These are phyloP conservation scores for Ditula angustiorana DNA, from an alignment of 2,888 invertebrate genomes.

Conservation along the genomic window DNA sequence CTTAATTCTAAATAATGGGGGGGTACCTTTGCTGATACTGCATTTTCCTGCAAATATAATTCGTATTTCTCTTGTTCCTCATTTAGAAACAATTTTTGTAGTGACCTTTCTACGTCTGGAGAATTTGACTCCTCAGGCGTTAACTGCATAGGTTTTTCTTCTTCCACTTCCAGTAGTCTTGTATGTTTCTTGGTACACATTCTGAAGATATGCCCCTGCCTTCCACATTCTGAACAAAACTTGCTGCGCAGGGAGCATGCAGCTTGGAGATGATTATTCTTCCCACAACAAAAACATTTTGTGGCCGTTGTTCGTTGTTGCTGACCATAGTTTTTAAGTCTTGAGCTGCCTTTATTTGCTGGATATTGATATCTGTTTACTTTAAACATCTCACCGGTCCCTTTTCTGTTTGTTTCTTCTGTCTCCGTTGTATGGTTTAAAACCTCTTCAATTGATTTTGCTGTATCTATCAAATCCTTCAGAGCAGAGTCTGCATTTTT, in stretches of 20 bases:
- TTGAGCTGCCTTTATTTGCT: neutral
- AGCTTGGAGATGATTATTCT: neutral
- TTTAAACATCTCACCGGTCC: neutral
- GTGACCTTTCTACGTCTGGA: neutral
- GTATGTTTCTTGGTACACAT: neutral
- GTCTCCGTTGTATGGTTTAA: no score
- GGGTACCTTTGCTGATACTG: neutral
- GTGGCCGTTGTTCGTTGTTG: neutral
- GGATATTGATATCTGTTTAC: no score
- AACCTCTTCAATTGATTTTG: neutral
- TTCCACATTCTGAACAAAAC: neutral
- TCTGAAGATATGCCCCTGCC: neutral
- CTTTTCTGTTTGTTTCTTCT: neutral
- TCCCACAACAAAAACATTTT: neutral
- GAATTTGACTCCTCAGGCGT: no score
- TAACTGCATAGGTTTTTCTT: neutral
- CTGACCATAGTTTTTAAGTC: neutral
- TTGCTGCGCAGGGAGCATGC: neutral
- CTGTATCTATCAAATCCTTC: neutral
- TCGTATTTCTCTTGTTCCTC: neutral
- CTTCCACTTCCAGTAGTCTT: neutral
- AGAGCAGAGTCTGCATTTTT: neutral
- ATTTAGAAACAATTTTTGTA: neutral
- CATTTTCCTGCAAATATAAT: neutral
- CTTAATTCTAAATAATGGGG: neutral